Conservation (phyloP, 2,888 invertebrate genomes). For the Hypercompe scribonia region DNA sequence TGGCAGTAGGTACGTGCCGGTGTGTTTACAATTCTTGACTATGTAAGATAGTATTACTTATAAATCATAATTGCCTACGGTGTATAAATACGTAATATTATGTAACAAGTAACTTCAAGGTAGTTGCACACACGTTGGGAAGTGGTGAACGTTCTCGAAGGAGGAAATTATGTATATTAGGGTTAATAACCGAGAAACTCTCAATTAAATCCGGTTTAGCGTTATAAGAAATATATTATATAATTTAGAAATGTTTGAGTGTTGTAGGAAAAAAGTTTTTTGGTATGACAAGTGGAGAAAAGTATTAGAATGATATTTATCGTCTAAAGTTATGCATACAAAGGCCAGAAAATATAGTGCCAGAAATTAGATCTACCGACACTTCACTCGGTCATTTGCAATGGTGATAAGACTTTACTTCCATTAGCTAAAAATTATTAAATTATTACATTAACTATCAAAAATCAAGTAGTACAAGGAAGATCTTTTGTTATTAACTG, state of each 20-base stretch:
- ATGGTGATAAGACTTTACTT: too few species aligned
- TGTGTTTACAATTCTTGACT: conserved; percentile 2
- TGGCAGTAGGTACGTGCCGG: neutral
- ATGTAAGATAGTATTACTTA: conserved; percentile 17
- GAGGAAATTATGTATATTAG: conserved; percentile 36
- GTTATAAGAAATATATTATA: neutral
- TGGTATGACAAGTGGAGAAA: neutral
- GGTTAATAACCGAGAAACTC: conserved; percentile 33
- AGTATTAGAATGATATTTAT: too few species aligned
- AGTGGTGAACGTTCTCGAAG: conserved; percentile 41
- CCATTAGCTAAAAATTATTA: too few species aligned
- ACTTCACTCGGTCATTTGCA: too few species aligned
- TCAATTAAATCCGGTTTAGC: neutral
- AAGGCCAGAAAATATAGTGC: too few species aligned
- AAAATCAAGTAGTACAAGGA: too few species aligned
- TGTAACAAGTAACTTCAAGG: conserved; percentile 22
- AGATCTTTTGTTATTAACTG: too few species aligned
- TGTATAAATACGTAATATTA: conserved; percentile 25
- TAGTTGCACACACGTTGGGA: conserved; percentile 21
- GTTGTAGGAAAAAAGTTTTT: neutral
- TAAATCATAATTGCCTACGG: conserved; percentile 31
- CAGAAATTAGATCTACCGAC: too few species aligned
- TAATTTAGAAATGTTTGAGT: neutral
- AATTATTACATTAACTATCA: too few species aligned
- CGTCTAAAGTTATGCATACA: too few species aligned